Conservation (phyloP, 2,888 invertebrate genomes). For the Netelia virgata region DNA sequence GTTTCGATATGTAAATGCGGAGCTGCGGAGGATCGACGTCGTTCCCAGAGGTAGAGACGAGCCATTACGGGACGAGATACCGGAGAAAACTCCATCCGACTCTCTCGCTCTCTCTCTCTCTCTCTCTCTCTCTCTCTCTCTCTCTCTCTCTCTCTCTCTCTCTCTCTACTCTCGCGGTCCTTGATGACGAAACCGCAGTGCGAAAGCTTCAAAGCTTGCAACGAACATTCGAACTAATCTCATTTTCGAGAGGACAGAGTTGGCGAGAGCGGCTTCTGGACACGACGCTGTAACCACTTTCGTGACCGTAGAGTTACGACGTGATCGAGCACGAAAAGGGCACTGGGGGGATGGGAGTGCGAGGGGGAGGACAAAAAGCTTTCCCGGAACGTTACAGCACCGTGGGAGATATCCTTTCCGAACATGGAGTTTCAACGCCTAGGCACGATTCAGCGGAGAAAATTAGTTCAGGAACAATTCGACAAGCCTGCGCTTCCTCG, state of each 20-base stretch:
- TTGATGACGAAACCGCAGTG: constrained; percentile 3
- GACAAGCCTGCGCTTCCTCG: constrained; percentile 23
- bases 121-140: not conserved
- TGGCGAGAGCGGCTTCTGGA: constrained; percentile 68
- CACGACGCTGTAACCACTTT: constrained; percentile 73
- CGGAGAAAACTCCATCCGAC: constrained; percentile 9
- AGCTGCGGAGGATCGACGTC: constrained; percentile 55
- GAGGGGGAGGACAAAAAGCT: constrained; percentile 23
- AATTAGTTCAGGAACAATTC: constrained; percentile 71
- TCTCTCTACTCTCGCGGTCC: constrained; percentile 3
- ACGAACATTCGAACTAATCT: constrained; percentile 79
- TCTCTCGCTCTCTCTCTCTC: not conserved
- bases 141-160: not conserved
- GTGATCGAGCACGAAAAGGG: constrained; percentile 22
- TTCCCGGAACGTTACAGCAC: constrained; percentile 42
- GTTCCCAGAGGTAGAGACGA: constrained; percentile 52
- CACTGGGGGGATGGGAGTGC: not conserved
- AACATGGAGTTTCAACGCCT: not conserved
- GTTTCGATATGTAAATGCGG: constrained; percentile 27
- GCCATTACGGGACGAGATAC: constrained; percentile 28
- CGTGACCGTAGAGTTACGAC: constrained; percentile 59
- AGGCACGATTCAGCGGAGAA: constrained; percentile 48
- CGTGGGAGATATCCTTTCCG: not conserved
- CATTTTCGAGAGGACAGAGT: constrained; percentile 71
- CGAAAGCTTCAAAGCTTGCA: constrained; percentile 66